Conservation (phyloP, 2,113 vertebrate genomes). For the Alaudala cheleensis region DNA sequence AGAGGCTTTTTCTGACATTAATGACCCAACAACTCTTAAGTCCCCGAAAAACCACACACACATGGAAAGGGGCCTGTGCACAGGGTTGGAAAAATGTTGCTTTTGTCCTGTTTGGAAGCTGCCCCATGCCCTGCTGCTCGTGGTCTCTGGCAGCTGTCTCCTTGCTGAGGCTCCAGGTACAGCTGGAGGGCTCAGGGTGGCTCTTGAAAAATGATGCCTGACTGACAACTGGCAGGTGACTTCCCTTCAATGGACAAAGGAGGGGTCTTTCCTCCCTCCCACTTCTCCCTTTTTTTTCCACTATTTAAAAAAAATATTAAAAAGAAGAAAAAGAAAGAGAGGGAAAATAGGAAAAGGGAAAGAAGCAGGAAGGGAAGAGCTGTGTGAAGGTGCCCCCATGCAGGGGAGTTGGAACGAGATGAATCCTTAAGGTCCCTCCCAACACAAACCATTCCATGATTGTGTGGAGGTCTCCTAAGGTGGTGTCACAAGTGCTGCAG, state of each 20-base stretch:
- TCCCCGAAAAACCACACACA: neutral
- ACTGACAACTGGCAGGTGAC: conserved; percentile 78
- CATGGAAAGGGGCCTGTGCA: neutral
- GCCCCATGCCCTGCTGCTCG: neutral
- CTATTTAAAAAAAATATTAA: neutral
- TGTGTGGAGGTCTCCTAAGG: neutral
- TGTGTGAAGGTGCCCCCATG: neutral
- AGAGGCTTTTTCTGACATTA: neutral
- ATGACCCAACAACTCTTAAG: neutral
- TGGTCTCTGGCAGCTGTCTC: conserved; percentile 55
- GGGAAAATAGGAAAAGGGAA: neutral
- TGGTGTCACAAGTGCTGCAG: too few relatives aligned
- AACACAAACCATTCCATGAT: neutral
- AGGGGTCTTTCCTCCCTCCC: neutral
- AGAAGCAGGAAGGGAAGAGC: neutral
- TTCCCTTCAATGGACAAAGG: conserved; percentile 63
- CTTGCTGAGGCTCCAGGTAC: conserved; percentile 24
- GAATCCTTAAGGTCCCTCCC: neutral
- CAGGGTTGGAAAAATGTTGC: neutral
- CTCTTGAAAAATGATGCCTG: conserved; percentile 65
- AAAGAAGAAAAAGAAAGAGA: neutral
- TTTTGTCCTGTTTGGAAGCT: conserved; percentile 27
- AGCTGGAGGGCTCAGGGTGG: conserved; percentile 57
- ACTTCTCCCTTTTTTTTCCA: neutral
- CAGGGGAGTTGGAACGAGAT: accelerated